These are phyloP conservation scores for Rhagium mordax DNA, from an alignment of 2,888 invertebrate genomes.

Conservation along the genomic window DNA sequence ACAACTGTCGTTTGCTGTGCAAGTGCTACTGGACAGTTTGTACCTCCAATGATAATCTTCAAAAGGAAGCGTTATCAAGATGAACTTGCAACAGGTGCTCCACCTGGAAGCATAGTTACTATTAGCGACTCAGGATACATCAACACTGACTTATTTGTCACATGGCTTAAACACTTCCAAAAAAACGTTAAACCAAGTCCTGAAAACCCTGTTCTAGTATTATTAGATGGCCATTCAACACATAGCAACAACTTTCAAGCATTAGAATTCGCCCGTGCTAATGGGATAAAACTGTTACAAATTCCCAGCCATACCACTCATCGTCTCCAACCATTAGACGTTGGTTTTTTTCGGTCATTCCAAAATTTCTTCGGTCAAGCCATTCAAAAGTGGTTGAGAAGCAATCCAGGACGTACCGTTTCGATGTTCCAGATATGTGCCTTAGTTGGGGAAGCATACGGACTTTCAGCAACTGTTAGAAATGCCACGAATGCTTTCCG, in stretches of 20 bases:
- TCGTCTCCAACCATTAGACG: slow-evolving; percentile 39
- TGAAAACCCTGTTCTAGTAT: slow-evolving; percentile 26
- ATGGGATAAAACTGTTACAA: slow-evolving; percentile 15
- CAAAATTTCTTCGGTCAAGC: slow-evolving; percentile 29
- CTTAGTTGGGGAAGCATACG: slow-evolving; percentile 38
- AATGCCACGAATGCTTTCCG: slow-evolving; percentile 36
- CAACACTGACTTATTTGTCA: slow-evolving; percentile 30
- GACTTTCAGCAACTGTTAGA: slow-evolving; percentile 30
- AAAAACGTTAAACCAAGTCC: slow-evolving; percentile 8
- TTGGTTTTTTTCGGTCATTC: slow-evolving; percentile 36
- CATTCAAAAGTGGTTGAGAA: slow-evolving; percentile 34
- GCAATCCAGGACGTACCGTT: slow-evolving; percentile 26
- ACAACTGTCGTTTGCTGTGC: slow-evolving; percentile 51
- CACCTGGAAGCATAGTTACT: background rate
- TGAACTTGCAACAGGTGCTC: background rate
- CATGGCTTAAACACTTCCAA: slow-evolving; percentile 35
- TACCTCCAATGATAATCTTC: slow-evolving; percentile 47
- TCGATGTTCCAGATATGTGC: slow-evolving; percentile 28
- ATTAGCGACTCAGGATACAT: slow-evolving; percentile 35
- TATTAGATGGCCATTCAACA: slow-evolving; percentile 35
- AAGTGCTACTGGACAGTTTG: slow-evolving; percentile 45
- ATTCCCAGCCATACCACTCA: slow-evolving; percentile 41
- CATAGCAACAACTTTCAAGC: slow-evolving; percentile 30
- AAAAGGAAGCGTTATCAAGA: slow-evolving; percentile 29
- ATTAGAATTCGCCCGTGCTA: slow-evolving; percentile 12